Evolutionary conservation across 2,113 vertebrate species (phyloP).

Genomic region (Cichladusa arquata): DNA sequence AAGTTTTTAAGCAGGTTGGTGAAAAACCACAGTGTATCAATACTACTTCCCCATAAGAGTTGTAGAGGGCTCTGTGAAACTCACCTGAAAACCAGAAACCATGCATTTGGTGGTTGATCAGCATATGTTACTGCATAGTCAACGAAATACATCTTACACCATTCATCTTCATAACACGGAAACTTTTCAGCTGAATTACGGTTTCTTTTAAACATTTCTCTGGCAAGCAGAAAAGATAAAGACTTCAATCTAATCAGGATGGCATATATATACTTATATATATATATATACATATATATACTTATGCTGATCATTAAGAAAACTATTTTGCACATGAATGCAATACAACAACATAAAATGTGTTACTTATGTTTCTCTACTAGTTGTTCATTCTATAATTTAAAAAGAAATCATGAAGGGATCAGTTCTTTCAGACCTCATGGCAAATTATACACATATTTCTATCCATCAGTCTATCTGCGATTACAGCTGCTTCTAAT

Average conservation of each 20-base stretch:
- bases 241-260: background rate
- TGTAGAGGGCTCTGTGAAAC: background rate
- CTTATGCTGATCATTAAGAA: background rate
- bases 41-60: background rate
- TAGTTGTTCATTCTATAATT: background rate
- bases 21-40: background rate
- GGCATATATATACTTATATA: background rate
- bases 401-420: background rate
- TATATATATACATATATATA: too few species aligned
- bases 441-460: background rate
- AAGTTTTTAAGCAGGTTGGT: background rate
- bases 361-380: background rate
- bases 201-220: slow-evolving; percentile 82
- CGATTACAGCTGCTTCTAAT: background rate
- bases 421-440: background rate
- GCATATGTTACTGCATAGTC: slow-evolving; percentile 80
- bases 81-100: slow-evolving; percentile 91
- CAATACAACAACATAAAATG: background rate
- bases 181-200: slow-evolving; percentile 72
- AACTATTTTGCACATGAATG: background rate
- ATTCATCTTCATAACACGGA: slow-evolving; percentile 84
- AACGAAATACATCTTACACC: slow-evolving; percentile 74
- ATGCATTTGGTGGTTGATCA: slow-evolving; percentile 75
- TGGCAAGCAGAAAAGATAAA: slow-evolving; percentile 56
- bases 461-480: background rate